These are phyloP conservation scores for Phyllotis vaccarum DNA, from an alignment of 2,797 vertebrate genomes.

Conservation along the genomic window DNA sequence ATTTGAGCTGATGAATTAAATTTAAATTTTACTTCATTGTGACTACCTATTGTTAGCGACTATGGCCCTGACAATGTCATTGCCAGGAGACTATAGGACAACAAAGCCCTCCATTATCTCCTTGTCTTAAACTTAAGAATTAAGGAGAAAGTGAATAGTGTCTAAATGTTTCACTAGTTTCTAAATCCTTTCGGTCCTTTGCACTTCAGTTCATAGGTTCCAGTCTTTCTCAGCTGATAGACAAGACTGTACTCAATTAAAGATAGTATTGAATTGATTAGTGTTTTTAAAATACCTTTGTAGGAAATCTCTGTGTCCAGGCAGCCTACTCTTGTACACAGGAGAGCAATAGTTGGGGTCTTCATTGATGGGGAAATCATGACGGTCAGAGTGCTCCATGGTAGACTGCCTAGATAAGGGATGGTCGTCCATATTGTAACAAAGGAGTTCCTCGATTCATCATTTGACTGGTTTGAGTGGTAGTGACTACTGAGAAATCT, in stretches of 20 bases:
- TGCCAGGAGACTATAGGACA: conserved; percentile 42
- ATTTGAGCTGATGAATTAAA: neutral
- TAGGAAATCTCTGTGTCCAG: neutral
- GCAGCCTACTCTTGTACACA: neutral
- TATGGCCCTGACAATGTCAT: neutral
- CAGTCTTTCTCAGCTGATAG: neutral
- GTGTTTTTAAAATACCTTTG: neutral
- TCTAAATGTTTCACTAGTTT: neutral
- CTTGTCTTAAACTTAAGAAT: neutral
- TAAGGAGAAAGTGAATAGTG: neutral
- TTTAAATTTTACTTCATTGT: neutral
- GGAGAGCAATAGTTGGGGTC: neutral
- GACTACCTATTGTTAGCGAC: neutral
- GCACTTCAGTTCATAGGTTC: neutral
- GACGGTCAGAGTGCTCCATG: neutral
- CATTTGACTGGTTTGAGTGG: neutral
- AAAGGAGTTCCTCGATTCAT: neutral
- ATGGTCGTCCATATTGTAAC: neutral
- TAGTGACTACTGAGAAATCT: neutral
- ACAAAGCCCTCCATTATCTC: neutral
- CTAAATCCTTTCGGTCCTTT: neutral
- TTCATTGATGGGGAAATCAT: neutral
- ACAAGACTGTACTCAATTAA: neutral
- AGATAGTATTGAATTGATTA: conserved; percentile 1
- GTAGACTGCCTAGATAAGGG: neutral